A percentile compares a stretch with the other conserved stretches of the same genome.
These are phyloP conservation scores for Limnodromus scolopaceus DNA, from an alignment of 2,797 vertebrate species.

Conservation along the genomic window DNA sequence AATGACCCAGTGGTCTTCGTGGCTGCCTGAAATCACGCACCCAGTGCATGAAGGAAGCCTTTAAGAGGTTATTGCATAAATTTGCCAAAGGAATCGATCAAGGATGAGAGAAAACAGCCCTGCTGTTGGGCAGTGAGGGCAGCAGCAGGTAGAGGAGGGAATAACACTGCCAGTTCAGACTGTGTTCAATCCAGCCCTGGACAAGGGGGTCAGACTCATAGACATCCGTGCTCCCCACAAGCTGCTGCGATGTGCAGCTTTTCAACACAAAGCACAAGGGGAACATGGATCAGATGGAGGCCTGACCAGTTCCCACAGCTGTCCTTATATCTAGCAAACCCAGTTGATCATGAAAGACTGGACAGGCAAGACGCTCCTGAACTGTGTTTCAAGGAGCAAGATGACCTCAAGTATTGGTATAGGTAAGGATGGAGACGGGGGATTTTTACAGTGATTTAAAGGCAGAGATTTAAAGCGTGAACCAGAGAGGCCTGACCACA, in stretches of 20 bases:
- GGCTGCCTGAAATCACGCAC: not conserved
- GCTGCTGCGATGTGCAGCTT: not conserved
- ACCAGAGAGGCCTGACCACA: not conserved
- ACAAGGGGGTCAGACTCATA: not conserved
- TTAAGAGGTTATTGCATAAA: not conserved
- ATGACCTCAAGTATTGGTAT: not conserved
- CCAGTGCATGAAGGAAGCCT: not conserved
- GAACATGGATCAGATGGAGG: not conserved
- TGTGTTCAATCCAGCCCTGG: not conserved
- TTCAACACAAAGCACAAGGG: not conserved
- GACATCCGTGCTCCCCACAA: not conserved
- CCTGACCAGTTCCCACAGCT: not conserved
- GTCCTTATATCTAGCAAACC: not conserved
- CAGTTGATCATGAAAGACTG: rapidly evolving
- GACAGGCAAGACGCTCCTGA: not conserved
- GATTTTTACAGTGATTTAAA: not conserved
- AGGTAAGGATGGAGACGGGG: not conserved
- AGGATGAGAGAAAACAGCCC: not conserved
- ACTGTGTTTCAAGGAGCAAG: not conserved
- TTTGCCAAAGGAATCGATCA: not conserved
- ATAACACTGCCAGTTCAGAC: rapidly evolving
- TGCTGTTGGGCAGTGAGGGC: not conserved
- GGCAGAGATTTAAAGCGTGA: not conserved
- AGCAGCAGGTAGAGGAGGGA: not conserved
- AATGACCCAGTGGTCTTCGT: rapidly evolving